Base-by-base conservation (phyloP, 2,888 invertebrate genomes). In the Epinotia brunnichana region DNA sequence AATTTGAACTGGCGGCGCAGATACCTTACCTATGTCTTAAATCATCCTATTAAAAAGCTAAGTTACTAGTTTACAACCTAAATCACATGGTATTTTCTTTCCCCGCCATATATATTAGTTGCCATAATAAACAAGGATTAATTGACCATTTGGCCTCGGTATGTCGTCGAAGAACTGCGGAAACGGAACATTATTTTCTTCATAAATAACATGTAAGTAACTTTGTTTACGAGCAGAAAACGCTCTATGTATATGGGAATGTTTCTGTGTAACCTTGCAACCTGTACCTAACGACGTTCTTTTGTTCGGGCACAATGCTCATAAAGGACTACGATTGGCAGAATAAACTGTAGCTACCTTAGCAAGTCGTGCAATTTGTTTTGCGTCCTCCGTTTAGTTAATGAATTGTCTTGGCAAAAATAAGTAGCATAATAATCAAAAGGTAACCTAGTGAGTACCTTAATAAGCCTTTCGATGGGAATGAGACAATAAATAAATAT, bases 81-180 rank as follows among this genome's bases (percentile, higher is more conserved):
- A 75, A 76, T 77, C 75, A 80, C 75, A 76, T 29, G 76, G 77
- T 78, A 77, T 78, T 77, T 80, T 81, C 77, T 80, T 77, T 76
- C 81, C 80, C 79, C 51, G 53, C 77, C 76, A 76, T 77, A 83
- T 48, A 48, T 81, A 79, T 80, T 77, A 77, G 74, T 78, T 75
- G 77, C 76, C 78, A 82, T 83, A 83, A 86, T 89, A 88, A 89
- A 84, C 78, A 75, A 79, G 83, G 84, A 90, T 90, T 88, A 90
- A 90, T 89, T 77, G 86, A 76, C 77, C 84, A 84, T 82, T 89
- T 85, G 85, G 86, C 87, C 83, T 74, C 82, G 75, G 74, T 75
- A 74, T 76, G 76, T 78, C 78, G 77, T 78, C 75, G 72, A 57
- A 70, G 24, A 74, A 69, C 77, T 75, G 74, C 81, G 82, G 82